phyloP scores from a whole-genome alignment of 2,797 vertebrate species.

The Sebastes jordani region DNA sequence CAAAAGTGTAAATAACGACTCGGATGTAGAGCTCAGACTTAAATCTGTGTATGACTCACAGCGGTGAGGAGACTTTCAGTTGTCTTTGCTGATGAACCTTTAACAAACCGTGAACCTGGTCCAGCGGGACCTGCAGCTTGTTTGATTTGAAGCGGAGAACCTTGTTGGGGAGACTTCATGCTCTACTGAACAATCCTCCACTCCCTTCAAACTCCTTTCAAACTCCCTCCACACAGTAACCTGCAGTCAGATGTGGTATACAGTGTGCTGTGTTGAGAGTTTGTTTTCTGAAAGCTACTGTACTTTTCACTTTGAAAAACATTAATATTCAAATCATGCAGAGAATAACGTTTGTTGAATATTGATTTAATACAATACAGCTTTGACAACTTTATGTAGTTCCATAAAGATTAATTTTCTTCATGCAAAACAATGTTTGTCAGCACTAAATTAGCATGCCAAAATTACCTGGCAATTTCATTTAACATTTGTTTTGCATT shows the following conservation, averaged over 20 bases:
- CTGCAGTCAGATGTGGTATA: not conserved
- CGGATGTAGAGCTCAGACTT: not conserved
- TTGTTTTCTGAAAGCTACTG: not conserved
- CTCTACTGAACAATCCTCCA: constrained; percentile 8
- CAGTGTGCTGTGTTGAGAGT: not conserved
- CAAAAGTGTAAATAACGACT: not conserved
- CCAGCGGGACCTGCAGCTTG: constrained; percentile 8
- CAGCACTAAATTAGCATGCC: not conserved
- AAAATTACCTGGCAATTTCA: not conserved
- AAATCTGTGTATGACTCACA: not conserved
- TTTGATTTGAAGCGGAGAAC: constrained; percentile 29
- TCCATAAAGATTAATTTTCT: not conserved
- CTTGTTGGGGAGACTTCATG: constrained; percentile 15
- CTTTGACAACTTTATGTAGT: not conserved
- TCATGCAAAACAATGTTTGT: not conserved
- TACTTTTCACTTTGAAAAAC: not conserved
- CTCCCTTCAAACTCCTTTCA: not conserved
- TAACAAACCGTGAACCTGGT: constrained; percentile 14
- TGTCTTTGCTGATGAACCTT: not conserved
- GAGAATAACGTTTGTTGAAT: not conserved
- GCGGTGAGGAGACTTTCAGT: not conserved
- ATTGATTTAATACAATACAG: not conserved
- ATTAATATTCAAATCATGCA: not conserved
- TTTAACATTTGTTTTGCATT: not conserved
- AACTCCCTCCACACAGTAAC: not conserved